phyloP scores from a whole-genome alignment of 2,113 vertebrate genomes.

The Myiagra hebetior region DNA sequence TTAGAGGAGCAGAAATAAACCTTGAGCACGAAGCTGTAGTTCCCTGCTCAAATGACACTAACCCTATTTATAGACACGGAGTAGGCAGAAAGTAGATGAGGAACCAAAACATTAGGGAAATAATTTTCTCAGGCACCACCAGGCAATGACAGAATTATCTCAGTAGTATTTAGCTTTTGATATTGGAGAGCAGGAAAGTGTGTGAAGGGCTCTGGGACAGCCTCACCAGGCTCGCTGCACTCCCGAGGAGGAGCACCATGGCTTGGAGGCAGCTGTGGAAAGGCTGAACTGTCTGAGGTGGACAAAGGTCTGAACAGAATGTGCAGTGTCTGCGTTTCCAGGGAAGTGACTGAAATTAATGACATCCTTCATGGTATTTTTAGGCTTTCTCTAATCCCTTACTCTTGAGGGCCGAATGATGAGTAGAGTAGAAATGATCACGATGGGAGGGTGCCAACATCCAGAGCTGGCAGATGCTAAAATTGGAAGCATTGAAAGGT shows the following conservation, averaged over 20 bases:
- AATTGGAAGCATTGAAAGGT: neutral
- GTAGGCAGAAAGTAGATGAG: constrained; percentile 23
- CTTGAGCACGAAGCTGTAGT: neutral
- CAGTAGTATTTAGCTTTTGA: constrained; percentile 50
- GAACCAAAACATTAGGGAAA: constrained; percentile 58
- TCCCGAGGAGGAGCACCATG: accelerated
- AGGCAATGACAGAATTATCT: constrained; percentile 62
- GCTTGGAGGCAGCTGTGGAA: neutral
- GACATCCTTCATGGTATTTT: constrained; percentile 3
- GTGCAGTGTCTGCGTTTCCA: neutral
- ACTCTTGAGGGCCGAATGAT: neutral
- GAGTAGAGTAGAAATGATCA: neutral
- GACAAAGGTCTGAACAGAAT: neutral
- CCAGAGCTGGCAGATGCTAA: neutral
- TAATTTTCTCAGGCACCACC: constrained; percentile 41
- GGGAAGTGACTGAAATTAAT: constrained; percentile 34
- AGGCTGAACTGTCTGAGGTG: neutral
- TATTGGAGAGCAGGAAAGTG: constrained; percentile 14
- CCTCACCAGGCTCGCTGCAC: accelerated
- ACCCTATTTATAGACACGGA: constrained; percentile 39
- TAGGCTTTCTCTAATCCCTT: constrained; percentile 32
- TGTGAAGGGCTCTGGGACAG: constrained; percentile 15
- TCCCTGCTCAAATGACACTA: constrained; percentile 21
- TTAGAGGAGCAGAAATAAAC: constrained; percentile 61
- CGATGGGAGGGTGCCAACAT: neutral